Evolutionary conservation across 2,113 vertebrate species (phyloP).

Genomic region (Microtus oregoni): DNA sequence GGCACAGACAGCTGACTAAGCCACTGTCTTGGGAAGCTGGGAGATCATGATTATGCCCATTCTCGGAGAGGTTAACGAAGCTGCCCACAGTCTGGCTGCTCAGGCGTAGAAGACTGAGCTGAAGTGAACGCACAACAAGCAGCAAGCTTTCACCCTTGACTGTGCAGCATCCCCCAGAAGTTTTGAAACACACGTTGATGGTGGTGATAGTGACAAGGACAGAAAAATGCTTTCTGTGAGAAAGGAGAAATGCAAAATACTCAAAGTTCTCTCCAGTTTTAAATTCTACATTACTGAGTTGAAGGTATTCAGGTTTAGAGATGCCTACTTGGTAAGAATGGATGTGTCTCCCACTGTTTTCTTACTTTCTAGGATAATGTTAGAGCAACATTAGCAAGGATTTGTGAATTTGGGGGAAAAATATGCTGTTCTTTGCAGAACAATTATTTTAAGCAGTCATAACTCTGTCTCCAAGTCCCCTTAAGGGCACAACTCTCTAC

Average conservation of each 20-base stretch:
- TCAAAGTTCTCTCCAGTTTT: conserved; percentile 12
- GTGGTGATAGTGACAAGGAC: neutral
- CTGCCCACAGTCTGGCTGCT: neutral
- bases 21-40: neutral
- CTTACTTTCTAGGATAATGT: neutral
- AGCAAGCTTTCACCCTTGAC: neutral
- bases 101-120: neutral
- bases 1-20: too few species aligned
- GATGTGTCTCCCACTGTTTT: neutral
- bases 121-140: neutral
- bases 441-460: conserved; percentile 48
- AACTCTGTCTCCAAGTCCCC: conserved; percentile 38
- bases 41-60: neutral
- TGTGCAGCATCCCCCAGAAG: neutral
- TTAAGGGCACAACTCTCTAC: conserved; percentile 60
- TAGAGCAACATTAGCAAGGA: neutral
- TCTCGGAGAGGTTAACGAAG: neutral
- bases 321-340: neutral
- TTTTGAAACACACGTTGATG: neutral
- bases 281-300: neutral
- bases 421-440: conserved; percentile 33
- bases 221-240: neutral
- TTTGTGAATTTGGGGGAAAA: conserved; percentile 57
- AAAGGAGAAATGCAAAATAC: neutral
- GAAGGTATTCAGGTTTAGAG: neutral